Evolutionary conservation across 2,888 invertebrate genomes (phyloP), one percentile per base, ranked within the genome.

Genomic region (Harpalus rufipes): DNA sequence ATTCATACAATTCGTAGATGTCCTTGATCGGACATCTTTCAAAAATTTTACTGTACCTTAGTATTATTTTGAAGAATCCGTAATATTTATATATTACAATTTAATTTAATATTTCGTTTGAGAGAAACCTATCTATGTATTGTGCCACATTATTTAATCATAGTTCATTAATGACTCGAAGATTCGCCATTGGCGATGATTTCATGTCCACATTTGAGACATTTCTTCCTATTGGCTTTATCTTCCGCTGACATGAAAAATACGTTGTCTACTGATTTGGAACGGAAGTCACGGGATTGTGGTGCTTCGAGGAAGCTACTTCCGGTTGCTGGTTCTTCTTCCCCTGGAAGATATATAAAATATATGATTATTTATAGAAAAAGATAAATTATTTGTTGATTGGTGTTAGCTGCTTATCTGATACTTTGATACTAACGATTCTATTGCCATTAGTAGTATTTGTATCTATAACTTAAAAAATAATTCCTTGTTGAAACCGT

Each of bases 201-300:
- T n/a, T 78, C 86, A 84, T 91, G 91, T 5, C 91, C 91, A 87
- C 91, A 91, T 88, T 90, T 91, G n/a, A 86, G 84, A 86, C 89
- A 89, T 87, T 89, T 88, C 86, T 89, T 87, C 81, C 87, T 87
- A 5, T 79, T 78, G 86, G 14, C 86, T 51, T 80, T 85, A 59
- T 87, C 87, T 80, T 85, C 85, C 68, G 85, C 86, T 72, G 81
- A 86, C 12, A 74, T n/a, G 44, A 41, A 74, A 7, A 87, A 86
- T 85, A 92, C 91, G 0, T 93, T 92, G 86, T 93, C 93, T 1
- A 93, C 92, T 0, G 93, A 94, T 89, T 92, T 93, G 0, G 93
- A 94, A 56, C 94, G 89, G 86, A 90, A 91, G 86, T 93, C 93
- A 85, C 92, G 91, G 84, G 91, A 91, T 16, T 90, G 89, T 84